Percentiles rank a stretch among this genome's conserved stretches.
These are phyloP conservation scores for Psephotus haematonotus DNA, from an alignment of 2,113 vertebrate species.

Conservation along the genomic window DNA sequence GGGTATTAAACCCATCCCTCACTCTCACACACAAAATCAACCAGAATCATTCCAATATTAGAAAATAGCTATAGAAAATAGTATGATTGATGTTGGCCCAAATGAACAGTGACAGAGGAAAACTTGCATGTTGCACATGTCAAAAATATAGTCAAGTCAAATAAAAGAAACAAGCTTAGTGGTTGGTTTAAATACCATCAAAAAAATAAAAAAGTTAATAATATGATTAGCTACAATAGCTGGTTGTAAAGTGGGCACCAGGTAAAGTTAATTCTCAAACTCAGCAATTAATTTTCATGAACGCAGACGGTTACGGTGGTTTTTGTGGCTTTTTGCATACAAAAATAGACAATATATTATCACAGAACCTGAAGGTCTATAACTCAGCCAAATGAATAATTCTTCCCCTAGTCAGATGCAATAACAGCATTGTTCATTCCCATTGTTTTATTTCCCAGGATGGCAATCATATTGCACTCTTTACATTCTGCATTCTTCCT, in stretches of 20 bases:
- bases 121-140: background rate
- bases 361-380: background rate
- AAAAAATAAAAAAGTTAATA: background rate
- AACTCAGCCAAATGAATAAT: background rate
- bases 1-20: background rate
- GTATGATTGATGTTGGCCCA: background rate
- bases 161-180: background rate
- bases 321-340: background rate
- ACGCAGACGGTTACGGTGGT: fast-evolving
- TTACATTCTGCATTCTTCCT: background rate
- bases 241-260: background rate
- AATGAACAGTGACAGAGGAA: background rate
- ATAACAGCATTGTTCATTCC: background rate
- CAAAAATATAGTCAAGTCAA: background rate
- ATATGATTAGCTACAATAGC: background rate
- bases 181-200: background rate
- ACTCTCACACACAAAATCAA: background rate
- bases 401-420: background rate
- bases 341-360: background rate
- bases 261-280: background rate
- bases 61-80: background rate
- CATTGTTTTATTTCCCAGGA: background rate
- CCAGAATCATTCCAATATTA: background rate
- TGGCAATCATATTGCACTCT: background rate
- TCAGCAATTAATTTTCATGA: background rate